Percentiles rank a stretch among this genome's conserved stretches.
Conservation (phyloP, 2,113 vertebrate species). For the Willisornis vidua region DNA sequence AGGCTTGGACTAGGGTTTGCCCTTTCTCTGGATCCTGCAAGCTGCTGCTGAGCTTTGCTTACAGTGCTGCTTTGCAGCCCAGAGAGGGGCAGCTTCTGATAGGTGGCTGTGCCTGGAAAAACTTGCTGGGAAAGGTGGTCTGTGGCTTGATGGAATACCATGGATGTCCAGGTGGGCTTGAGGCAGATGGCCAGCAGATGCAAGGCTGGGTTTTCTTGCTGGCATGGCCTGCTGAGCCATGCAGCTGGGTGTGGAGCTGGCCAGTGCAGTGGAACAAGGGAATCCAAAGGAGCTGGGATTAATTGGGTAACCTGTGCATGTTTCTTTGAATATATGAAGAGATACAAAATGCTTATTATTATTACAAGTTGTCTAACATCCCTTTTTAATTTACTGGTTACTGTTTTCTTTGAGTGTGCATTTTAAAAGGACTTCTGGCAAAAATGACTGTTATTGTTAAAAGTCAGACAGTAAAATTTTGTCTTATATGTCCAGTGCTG, state of each 20-base stretch:
- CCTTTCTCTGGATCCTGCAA: not conserved
- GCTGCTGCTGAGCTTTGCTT: not conserved
- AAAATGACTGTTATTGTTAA: not conserved
- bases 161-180: rapidly evolving
- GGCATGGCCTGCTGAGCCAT: not conserved
- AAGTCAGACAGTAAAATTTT: not conserved
- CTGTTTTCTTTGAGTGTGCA: not conserved
- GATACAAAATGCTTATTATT: not conserved
- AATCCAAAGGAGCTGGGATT: not conserved
- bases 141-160: not conserved
- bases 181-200: rapidly evolving
- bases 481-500: not conserved
- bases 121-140: not conserved
- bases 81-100: not conserved
- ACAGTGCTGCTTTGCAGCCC: not conserved
- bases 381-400: not conserved
- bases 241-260: rapidly evolving
- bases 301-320: not conserved
- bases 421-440: not conserved
- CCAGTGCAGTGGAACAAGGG: not conserved
- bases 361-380: not conserved
- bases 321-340: not conserved
- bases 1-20: not conserved
- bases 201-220: not conserved
- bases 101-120: not conserved